These are phyloP conservation scores for Pterostichus madidus DNA, from an alignment of 2,888 invertebrate species.

Conservation along the genomic window DNA sequence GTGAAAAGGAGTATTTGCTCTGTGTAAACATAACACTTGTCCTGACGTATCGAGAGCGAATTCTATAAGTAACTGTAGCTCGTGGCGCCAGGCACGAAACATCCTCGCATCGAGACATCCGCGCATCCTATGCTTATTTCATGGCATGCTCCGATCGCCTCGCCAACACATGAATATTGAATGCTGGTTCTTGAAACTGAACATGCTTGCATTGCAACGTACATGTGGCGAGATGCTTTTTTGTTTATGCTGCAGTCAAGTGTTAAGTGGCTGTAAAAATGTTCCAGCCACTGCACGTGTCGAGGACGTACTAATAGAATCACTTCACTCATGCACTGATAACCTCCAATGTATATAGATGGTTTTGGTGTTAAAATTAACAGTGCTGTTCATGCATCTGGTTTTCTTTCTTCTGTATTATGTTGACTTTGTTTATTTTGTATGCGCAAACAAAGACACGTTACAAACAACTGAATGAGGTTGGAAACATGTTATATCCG, in stretches of 20 bases:
- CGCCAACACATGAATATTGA: slow-evolving; percentile 61
- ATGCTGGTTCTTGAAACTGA: slow-evolving; percentile 53
- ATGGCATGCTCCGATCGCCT: slow-evolving; percentile 11
- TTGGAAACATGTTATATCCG: no score
- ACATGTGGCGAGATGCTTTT: slow-evolving; percentile 30
- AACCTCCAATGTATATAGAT: background rate
- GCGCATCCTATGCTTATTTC: slow-evolving; percentile 39
- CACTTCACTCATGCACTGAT: slow-evolving; percentile 53
- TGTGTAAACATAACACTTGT: slow-evolving; percentile 56
- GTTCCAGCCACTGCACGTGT: slow-evolving; percentile 50
- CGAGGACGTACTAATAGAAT: slow-evolving; percentile 52
- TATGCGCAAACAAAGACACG: background rate
- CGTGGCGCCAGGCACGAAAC: slow-evolving; percentile 27
- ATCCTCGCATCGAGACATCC: slow-evolving; percentile 14
- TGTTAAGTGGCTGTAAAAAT: slow-evolving; percentile 53
- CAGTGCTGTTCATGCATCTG: slow-evolving; percentile 20
- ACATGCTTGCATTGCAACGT: slow-evolving; percentile 43
- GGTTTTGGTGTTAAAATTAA: slow-evolving; percentile 42
- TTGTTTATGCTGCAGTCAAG: slow-evolving; percentile 50
- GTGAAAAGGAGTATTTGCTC: slow-evolving; percentile 48
- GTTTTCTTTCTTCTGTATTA: background rate
- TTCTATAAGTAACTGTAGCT: slow-evolving; percentile 46
- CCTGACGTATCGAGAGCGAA: slow-evolving; percentile 50
- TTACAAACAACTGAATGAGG: background rate
- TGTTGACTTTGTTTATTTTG: slow-evolving; percentile 23